Conservation (phyloP, 2,888 invertebrate species). For the Thalpophila matura region DNA sequence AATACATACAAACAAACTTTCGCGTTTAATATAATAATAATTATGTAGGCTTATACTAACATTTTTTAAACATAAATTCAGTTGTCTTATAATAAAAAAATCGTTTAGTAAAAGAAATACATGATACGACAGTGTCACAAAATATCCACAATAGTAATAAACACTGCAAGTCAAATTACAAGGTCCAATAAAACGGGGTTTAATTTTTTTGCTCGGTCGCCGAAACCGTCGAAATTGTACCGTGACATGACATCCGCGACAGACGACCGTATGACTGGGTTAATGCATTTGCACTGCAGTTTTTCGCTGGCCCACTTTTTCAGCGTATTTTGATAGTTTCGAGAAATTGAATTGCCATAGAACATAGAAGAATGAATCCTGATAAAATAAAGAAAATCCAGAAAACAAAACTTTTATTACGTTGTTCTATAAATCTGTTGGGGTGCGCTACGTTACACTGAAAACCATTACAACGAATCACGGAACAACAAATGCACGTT, state of each 20-base stretch:
- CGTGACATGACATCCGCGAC: slow-evolving; percentile 21
- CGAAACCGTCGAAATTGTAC: slow-evolving; percentile 17
- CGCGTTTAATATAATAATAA: too few species aligned
- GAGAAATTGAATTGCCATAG: background rate
- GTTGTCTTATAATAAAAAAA: too few species aligned
- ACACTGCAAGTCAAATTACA: slow-evolving; percentile 30
- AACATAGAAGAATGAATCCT: background rate
- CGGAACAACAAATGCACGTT: too few species aligned
- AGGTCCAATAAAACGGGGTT: slow-evolving; percentile 36
- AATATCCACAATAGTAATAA: background rate
- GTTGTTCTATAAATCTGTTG: too few species aligned
- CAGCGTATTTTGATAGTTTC: slow-evolving; percentile 7
- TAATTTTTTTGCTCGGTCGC: slow-evolving; percentile 21
- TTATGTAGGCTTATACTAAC: too few species aligned
- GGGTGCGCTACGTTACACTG: too few species aligned
- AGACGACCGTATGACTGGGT: slow-evolving; percentile 24
- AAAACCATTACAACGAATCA: too few species aligned
- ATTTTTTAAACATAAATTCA: too few species aligned
- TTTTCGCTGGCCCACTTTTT: slow-evolving; percentile 19
- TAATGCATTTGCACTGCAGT: slow-evolving; percentile 17
- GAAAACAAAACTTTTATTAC: too few species aligned
- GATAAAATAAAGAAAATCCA: background rate
- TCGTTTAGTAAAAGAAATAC: too few species aligned
- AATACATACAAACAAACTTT: too few species aligned
- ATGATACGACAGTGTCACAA: slow-evolving; percentile 5